Percentiles rank a stretch among this genome's conserved stretches.
Conservation (phyloP, 2,797 vertebrate genomes). For the Muscicapa striata region DNA sequence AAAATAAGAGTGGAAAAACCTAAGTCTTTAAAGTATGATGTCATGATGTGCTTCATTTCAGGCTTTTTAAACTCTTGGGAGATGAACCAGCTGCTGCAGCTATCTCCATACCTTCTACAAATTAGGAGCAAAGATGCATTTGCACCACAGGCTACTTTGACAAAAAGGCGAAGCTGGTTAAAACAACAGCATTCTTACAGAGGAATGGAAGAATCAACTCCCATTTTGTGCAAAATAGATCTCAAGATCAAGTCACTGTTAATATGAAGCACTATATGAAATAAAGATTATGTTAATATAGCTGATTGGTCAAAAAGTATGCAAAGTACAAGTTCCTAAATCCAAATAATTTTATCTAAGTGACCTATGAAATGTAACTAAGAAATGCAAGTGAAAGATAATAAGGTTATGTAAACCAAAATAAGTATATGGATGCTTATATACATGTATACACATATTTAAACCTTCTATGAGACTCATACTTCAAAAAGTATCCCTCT, state of each 20-base stretch:
- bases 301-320: neutral
- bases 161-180: neutral
- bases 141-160: neutral
- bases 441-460: neutral
- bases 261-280: neutral
- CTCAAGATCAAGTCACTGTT: neutral
- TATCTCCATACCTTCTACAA: neutral
- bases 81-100: neutral
- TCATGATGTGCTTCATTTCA: neutral
- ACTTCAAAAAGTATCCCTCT: neutral
- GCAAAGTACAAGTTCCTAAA: neutral
- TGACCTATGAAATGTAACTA: neutral
- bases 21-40: neutral
- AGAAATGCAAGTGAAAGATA: neutral
- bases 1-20: neutral
- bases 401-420: neutral
- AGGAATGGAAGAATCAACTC: neutral
- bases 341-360: neutral
- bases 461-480: neutral
- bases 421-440: neutral
- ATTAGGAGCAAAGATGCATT: neutral
- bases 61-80: neutral
- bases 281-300: neutral
- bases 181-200: neutral
- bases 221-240: neutral